Base-by-base conservation (phyloP, 2,113 vertebrate genomes). In the Tursiops truncatus region DNA sequence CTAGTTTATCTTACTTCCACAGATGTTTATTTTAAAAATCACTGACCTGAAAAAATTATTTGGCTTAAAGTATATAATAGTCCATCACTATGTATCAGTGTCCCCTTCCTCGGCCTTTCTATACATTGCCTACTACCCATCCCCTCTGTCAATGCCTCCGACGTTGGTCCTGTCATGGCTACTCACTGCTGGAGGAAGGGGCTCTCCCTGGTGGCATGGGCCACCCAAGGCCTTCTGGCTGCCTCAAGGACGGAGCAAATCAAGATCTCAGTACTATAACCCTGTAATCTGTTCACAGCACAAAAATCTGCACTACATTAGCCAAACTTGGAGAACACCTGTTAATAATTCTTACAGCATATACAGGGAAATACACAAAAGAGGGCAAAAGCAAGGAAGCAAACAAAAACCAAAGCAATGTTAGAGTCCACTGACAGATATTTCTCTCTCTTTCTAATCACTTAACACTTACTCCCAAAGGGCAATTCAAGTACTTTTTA, bases 21-120 rank as follows among this genome's bases (percentile, higher is more conserved):
- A 79, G 26, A 73, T 17, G 5, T 91, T 58, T 60, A 65, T 85
- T 94, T 93, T 62, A 81, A 92, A 94, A 92, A 71, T 71, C 58
- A 82, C 6, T 87, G 65, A 44, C 12, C 26, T 38, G 38, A 26
- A 81, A 85, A 94, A 76, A 31, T 28, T 33, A 89, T 20, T 87
- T 60, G 50, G 50, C 21, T 63, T 74, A 36, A 89, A 71, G 68
- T 76, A 71, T 31, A 33, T 26, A 91, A 60, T 65, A 93, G 15
- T n/a, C 33, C 31, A 44, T 70, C 31, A 89, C 38, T 80, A n/a
- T 17, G 20, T 21, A 63, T 44, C 14, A 23, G 17, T 14, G 6
- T 21, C 53, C 36, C 47, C 7, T 36, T 62, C n/a, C n/a, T 71
- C 81, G 38, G 21, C 53, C 44, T 83, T 56, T 83, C 74, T n/a